These are phyloP conservation scores for Pycnonotus jocosus DNA, from an alignment of 2,113 vertebrate genomes.

Conservation along the genomic window DNA sequence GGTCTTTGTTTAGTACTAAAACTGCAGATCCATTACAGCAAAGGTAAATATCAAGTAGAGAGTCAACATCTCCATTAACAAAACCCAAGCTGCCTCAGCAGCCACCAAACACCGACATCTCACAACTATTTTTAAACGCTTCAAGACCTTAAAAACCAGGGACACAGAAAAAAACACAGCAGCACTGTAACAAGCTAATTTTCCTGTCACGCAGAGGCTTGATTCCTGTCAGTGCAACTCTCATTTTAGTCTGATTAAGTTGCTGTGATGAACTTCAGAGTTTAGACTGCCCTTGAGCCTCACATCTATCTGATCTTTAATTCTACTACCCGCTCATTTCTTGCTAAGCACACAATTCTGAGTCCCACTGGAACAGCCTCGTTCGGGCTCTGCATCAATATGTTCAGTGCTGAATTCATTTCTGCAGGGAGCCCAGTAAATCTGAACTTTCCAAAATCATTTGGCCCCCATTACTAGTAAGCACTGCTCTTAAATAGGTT, in stretches of 20 bases:
- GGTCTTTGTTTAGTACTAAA: neutral
- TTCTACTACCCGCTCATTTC: constrained; percentile 67
- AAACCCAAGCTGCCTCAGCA: neutral
- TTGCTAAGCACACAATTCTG: constrained; percentile 69
- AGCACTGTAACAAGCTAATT: constrained; percentile 30
- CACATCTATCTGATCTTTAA: constrained; percentile 70
- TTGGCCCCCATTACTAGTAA: constrained; percentile 82
- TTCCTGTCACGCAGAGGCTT: constrained; percentile 30
- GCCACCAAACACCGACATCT: neutral
- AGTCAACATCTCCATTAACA: neutral
- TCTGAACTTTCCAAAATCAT: constrained; percentile 84
- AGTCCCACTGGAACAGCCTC: constrained; percentile 60
- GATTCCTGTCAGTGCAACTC: constrained; percentile 37
- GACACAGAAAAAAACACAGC: neutral
- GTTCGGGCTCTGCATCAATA: constrained; percentile 70
- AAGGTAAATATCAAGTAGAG: neutral
- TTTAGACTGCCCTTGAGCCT: constrained; percentile 70
- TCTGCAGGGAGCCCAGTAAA: constrained; percentile 73
- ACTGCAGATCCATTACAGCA: neutral
- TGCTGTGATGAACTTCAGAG: constrained; percentile 77
- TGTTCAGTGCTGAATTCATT: constrained; percentile 74
- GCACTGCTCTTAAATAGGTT: constrained; percentile 79
- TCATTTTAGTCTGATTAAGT: constrained; percentile 69
- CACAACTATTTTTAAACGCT: neutral
- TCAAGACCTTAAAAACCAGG: neutral